Base-by-base conservation (phyloP, 2,113 vertebrate species). In the Echinops telfairi region DNA sequence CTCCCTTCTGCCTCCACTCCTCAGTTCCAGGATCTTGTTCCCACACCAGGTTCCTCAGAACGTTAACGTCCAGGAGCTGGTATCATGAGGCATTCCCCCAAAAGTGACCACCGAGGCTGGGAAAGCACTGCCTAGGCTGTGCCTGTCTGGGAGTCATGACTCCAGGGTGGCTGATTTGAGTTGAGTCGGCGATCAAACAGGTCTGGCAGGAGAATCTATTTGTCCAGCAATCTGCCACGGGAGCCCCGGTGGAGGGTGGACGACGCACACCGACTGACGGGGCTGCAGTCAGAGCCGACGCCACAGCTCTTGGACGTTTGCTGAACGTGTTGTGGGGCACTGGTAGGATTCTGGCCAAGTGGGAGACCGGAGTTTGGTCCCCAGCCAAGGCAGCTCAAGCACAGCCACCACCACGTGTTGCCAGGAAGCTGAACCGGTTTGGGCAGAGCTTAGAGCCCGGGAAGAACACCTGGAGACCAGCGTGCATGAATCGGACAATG, bases 181-280 rank as follows among this genome's bases (percentile, higher is more conserved):
- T n/a, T 7, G 2, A 82, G 19, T 58, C 23, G 1, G n/a, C 38
- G 0, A 0, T 23, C 29, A 0, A 22, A 58, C 36, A 29, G 60
- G 91, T 12, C 7, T 16, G 29, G 66, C 25, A 43, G 33, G n/a
- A n/a, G 1, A 3, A 73, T 73, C 33, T 73, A 73, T 14, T 73
- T 73, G 6, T 2, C 7, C 9, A 73, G 33, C 27, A 70, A 7
- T n/a, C 29, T 17, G 68, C 31, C 29, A 70, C 6, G 23, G 23
- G 17, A 71, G 36, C 33, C 71, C n/a, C 71, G 20, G 20, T 73
- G 19, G 33, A 68, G 62, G n/a, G 31, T 16, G 31, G 29, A 10
- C 15, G 16, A 19, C 68, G 17, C 14, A 70, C 66, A 31, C 31
- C 12, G 29, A 10, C 25, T 71, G 47, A 53, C 47, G 12, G 47